Conservation (phyloP, 2,888 invertebrate genomes). For the Blomia tropicalis region DNA sequence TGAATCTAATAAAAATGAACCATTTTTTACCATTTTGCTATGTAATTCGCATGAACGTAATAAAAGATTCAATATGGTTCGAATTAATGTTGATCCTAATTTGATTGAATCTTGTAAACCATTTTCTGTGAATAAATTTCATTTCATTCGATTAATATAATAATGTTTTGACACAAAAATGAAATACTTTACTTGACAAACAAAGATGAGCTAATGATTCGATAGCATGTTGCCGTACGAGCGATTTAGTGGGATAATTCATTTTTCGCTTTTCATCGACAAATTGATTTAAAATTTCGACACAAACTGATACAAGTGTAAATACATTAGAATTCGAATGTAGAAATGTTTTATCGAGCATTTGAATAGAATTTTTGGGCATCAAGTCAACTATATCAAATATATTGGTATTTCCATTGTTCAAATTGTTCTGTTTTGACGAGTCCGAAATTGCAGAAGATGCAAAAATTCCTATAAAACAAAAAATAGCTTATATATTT, state of each 20-base stretch:
- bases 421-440: no score
- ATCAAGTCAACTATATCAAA: no score
- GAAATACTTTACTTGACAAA: not conserved
- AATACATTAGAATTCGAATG: not conserved
- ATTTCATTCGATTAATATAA: not conserved
- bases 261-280: not conserved
- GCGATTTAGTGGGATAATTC: not conserved
- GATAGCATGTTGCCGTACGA: not conserved
- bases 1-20: not conserved
- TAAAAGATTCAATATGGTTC: not conserved
- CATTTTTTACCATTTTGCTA: not conserved
- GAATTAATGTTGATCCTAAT: not conserved
- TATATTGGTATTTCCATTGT: no score
- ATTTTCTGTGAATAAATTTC: not conserved
- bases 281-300: not conserved
- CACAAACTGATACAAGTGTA: not conserved
- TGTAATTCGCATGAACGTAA: not conserved
- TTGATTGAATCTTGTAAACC: not conserved
- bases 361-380: no score
- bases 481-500: not conserved
- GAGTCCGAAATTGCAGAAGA: not conserved
- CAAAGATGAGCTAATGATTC: constrained; percentile 7
- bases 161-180: not conserved
- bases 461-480: not conserved
- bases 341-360: not conserved